A percentile compares a stretch with the other conserved stretches of the same genome.
phyloP scores from a whole-genome alignment of 2,797 vertebrate genomes.

The Carapus acus region DNA sequence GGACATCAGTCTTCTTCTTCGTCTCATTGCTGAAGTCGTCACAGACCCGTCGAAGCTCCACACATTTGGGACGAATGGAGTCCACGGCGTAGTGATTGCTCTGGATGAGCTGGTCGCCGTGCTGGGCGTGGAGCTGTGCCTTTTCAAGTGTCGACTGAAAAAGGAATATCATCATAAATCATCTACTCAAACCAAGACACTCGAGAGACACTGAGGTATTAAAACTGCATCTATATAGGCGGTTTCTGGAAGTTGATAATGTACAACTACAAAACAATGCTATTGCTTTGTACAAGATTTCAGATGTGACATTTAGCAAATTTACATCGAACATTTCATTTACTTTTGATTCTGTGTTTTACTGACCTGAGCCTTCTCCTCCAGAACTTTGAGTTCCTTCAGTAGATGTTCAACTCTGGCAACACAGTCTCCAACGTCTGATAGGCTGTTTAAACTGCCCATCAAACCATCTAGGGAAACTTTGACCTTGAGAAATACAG shows the following conservation, averaged over 20 bases:
- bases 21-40: constrained; percentile 89
- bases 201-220: too few relatives aligned
- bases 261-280: too few relatives aligned
- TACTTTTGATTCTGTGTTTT: too few relatives aligned
- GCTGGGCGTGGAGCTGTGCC: constrained; percentile 82
- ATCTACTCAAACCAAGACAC: too few relatives aligned
- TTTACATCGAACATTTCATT: too few relatives aligned
- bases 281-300: too few relatives aligned
- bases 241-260: too few relatives aligned
- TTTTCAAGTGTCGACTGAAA: constrained; percentile 82
- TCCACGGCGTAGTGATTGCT: constrained; percentile 90
- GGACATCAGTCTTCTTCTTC: constrained; percentile 82
- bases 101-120: constrained; percentile 92
- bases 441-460: constrained; percentile 72
- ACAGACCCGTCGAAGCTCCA: constrained; percentile 85
- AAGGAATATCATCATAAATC: too few relatives aligned
- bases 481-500: constrained; percentile 74
- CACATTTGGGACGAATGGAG: constrained; percentile 88
- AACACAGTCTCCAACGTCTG: constrained; percentile 79
- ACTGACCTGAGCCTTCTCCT: constrained; percentile 83
- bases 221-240: too few relatives aligned
- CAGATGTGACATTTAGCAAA: too few relatives aligned
- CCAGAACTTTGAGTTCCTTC: constrained; percentile 78
- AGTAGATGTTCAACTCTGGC: constrained; percentile 79
- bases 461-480: constrained; percentile 76